Evolutionary conservation across 2,888 invertebrate genomes (phyloP).

Genomic region (Acrobasis repandana): DNA sequence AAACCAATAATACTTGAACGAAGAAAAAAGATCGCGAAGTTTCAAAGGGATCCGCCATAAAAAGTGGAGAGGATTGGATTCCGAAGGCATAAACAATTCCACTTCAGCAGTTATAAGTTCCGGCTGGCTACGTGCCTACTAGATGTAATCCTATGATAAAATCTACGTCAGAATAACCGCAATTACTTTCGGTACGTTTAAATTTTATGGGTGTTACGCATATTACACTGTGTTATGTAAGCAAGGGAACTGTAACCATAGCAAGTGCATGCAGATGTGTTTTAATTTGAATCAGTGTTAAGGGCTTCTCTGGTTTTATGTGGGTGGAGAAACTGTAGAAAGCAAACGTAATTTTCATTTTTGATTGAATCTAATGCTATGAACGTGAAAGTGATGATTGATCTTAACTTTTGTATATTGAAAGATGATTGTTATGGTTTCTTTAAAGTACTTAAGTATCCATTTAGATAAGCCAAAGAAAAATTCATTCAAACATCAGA

Average conservation of each 20-base stretch:
- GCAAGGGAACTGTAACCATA: slow-evolving; percentile 28
- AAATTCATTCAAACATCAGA: too few species aligned
- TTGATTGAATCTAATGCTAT: background rate
- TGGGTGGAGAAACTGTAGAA: slow-evolving; percentile 3
- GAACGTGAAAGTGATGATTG: slow-evolving; percentile 12
- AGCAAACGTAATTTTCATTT: background rate
- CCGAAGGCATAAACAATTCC: background rate
- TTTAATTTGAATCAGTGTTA: slow-evolving; percentile 29
- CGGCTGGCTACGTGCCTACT: slow-evolving; percentile 44
- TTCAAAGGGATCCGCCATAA: slow-evolving; percentile 3
- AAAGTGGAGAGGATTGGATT: slow-evolving; percentile 9
- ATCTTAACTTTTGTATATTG: background rate
- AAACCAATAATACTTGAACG: slow-evolving; percentile 10
- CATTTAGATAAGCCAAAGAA: too few species aligned
- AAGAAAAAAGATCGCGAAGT: background rate
- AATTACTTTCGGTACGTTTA: slow-evolving; percentile 46
- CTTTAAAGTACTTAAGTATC: too few species aligned
- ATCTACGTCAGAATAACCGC: slow-evolving; percentile 46
- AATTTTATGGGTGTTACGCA: slow-evolving; percentile 49
- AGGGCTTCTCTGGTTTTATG: slow-evolving; percentile 11
- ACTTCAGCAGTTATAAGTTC: slow-evolving; percentile 40
- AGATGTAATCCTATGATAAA: slow-evolving; percentile 54
- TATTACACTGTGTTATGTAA: slow-evolving; percentile 43
- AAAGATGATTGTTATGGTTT: background rate
- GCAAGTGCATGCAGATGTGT: slow-evolving; percentile 7